Evolutionary conservation across 2,797 vertebrate genomes (phyloP), one percentile per base, ranked within the genome.

Genomic region (Thalassophryne amazonica): DNA sequence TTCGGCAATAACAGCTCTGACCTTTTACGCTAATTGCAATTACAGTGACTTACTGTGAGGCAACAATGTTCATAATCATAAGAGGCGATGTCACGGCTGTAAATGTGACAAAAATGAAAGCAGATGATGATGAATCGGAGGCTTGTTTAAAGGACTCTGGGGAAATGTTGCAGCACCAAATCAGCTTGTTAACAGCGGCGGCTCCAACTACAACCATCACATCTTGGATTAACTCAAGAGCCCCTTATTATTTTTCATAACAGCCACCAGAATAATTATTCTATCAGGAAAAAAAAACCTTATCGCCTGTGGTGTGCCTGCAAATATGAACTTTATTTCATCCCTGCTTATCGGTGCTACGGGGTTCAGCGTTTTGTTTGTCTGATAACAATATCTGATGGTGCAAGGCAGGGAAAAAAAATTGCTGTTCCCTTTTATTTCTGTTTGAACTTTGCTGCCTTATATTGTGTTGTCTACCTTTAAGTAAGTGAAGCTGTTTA

Each of bases 1-100:
- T 25, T 18, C 28, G 15, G 62, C 70, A 56, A 52, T 60, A 70
- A 70, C 46, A 13, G 4, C 1, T 1, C 19, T 78, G 80, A 87
- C 82, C 81, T 87, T 88, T 81, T 53, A 59, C 46, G 45, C 75
- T 83, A 82, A 84, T 84, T 85, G 80, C 78, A 81, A 78, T 79
- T 71, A 70, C 39, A 15, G 45, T 76, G 81, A 86, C 70, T 78
- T 79, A 84, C 66, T 55, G 58, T 64, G 50, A 63, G 50, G 60
- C 20, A 10, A 58, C 53, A 13, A 39, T 56, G 65, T 73, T 69
- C 70, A 63, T 78, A 73, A 80, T 78, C 63, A 69, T 19, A 22
- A 45, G 25, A 53, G 46, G 61, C 54, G 73, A 59, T 69, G 74
- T 76, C 78, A 53, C 27, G 43, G 77, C 67, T 61, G 69, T 83